Base-by-base conservation (phyloP, 1,140 invertebrate genomes). In the Stenopsyche tienmushanensis region DNA sequence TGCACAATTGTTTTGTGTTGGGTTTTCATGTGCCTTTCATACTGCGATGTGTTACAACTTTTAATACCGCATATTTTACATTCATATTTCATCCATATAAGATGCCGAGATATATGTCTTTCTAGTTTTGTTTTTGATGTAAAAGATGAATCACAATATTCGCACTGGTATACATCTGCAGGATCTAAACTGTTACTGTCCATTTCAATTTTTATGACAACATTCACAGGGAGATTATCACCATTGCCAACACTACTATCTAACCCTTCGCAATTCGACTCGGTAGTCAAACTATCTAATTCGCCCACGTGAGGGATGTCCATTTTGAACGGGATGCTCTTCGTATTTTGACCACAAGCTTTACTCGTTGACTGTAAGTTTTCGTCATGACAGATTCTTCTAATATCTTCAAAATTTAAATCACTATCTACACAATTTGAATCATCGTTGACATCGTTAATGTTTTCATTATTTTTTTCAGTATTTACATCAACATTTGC, bases 1-100 rank as follows among this genome's bases (percentile, higher is more conserved):
- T 25, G 52, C 8, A 29, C 13, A 25, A 25, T 53, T n/a, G 41
- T 39, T 58, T 60, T 26, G 39, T 70, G 65, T 17, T 70, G 62
- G 53, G 78, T 73, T 50, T 81, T 80, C 1, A 84, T 74, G 65
- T 85, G 83, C 69, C 82, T 82, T 5, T 83, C 76, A 25, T 83
- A 76, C 67, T 83, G 81, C 23, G 81, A 79, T 58, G 80, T 82
- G 13, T 78, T 72, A 53, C 82, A 84, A 64, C 82, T 77, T 65
- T 82, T 83, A 69, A 80, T 83, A 39, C 83, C 82, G 66, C 83
- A 85, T 3, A 84, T 66, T 72, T 82, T 84, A 71, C 83, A 85
- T 17, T 81, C 81, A 52, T 84, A 85, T 9, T 81, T 77, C 34
- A 81, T 74, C 72, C 83, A 81, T 71, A 83, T 83, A 54, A 82